A percentile compares a stretch with the other conserved stretches of the same genome.
These are phyloP conservation scores for Oligia fasciuncula DNA, from an alignment of 2,888 invertebrate species.

Conservation along the genomic window DNA sequence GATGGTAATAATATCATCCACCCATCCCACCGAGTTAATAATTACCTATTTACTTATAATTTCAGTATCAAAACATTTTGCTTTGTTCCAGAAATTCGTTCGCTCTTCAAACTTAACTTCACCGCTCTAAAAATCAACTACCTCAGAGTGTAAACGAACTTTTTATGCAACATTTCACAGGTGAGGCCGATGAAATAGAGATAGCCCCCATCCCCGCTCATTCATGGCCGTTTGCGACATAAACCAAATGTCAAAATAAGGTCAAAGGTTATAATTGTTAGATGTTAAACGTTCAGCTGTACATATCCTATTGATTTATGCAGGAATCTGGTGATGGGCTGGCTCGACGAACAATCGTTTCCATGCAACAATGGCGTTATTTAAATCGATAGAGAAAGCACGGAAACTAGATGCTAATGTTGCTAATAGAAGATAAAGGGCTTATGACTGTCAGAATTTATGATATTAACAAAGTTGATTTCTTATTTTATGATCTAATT, in stretches of 20 bases:
- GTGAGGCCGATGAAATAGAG: conserved; percentile 67
- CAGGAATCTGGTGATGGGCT: conserved; percentile 81
- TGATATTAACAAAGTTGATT: not conserved
- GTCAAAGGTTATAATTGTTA: conserved; percentile 88
- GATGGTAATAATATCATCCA: not conserved
- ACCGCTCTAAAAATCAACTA: conserved; percentile 5
- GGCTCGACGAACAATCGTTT: conserved; percentile 68
- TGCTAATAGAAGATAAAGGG: conserved; percentile 8
- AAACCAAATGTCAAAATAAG: conserved; percentile 89
- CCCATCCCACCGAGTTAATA: not conserved
- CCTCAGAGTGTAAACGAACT: conserved; percentile 21
- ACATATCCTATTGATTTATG: conserved; percentile 80
- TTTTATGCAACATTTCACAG: conserved; percentile 63
- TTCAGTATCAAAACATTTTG: not conserved
- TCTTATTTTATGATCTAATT: not conserved
- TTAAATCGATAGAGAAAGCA: conserved; percentile 55
- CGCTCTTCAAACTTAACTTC: not conserved
- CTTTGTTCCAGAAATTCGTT: not conserved
- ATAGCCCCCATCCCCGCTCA: conserved; percentile 76
- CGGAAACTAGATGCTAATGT: conserved; percentile 40
- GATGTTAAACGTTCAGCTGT: conserved; percentile 69
- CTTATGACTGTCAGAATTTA: not conserved
- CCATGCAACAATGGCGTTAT: conserved; percentile 48
- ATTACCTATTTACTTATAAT: not conserved
- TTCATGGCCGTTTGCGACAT: conserved; percentile 87